phyloP scores from a whole-genome alignment of 2,888 invertebrate genomes.

The Brachyptera putata region DNA sequence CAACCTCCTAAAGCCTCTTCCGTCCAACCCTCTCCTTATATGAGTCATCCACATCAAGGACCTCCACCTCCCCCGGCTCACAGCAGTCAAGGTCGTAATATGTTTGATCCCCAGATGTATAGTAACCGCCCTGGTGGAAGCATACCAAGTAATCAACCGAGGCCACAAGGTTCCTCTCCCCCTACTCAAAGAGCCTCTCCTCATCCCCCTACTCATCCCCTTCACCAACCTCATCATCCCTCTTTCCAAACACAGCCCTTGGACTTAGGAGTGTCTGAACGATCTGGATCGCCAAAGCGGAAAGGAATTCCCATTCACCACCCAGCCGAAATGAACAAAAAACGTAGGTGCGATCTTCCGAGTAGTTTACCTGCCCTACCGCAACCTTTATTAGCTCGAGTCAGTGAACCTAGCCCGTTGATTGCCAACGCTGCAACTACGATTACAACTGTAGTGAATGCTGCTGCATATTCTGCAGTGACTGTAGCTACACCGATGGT shows the following conservation, averaged over 20 bases:
- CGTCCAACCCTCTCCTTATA: constrained; percentile 50
- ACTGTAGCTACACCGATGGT: constrained; percentile 21
- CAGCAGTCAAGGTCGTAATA: constrained; percentile 40
- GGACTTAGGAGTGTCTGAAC: constrained; percentile 62
- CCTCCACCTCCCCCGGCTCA: constrained; percentile 51
- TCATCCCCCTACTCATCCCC: constrained; percentile 41
- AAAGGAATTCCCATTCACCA: constrained; percentile 53
- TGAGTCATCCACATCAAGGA: constrained; percentile 45
- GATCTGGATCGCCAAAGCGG: constrained; percentile 54
- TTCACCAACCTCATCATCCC: constrained; percentile 42
- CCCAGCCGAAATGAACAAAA: constrained; percentile 51
- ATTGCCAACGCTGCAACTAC: constrained; percentile 53
- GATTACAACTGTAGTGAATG: constrained; percentile 64
- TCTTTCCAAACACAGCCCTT: constrained; percentile 72
- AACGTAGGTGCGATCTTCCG: constrained; percentile 44
- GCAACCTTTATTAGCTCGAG: constrained; percentile 53
- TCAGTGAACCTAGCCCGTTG: constrained; percentile 63
- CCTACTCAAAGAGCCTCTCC: constrained; percentile 29
- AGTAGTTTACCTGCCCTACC: too few relatives aligned
- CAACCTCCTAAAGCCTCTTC: constrained; percentile 55
- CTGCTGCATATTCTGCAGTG: constrained; percentile 49
- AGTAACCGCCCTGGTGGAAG: constrained; percentile 37
- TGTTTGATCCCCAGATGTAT: constrained; percentile 39
- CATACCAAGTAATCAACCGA: constrained; percentile 15
- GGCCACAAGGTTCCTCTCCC: constrained; percentile 30